phyloP scores from a whole-genome alignment of 2,888 invertebrate species.

The Lasioglossum lativentre region DNA sequence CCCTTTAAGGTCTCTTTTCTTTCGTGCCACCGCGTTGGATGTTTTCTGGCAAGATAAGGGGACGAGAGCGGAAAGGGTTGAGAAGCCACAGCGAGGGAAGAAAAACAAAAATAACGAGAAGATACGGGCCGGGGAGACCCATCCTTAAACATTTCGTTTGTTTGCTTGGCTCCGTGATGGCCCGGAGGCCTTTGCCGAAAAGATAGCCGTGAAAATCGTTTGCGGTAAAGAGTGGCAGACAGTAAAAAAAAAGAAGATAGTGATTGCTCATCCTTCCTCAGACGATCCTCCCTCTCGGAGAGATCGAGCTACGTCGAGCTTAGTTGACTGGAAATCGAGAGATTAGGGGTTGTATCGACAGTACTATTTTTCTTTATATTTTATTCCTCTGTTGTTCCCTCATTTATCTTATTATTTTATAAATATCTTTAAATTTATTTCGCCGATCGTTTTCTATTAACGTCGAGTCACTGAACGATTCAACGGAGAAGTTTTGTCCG shows the following conservation, averaged over 20 bases:
- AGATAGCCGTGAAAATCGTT: slow-evolving; percentile 42
- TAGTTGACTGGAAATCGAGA: slow-evolving; percentile 36
- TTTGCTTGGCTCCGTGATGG: slow-evolving; percentile 43
- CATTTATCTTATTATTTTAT: no score
- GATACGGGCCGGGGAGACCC: not conserved
- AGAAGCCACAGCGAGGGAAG: not conserved
- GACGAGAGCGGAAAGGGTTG: not conserved
- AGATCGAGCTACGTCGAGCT: not conserved
- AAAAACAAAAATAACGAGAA: slow-evolving; percentile 36
- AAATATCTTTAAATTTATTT: no score
- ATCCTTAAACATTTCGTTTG: slow-evolving; percentile 51
- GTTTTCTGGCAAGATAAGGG: not conserved
- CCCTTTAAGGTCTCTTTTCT: slow-evolving; percentile 45
- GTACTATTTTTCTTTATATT: not conserved
- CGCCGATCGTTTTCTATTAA: not conserved
- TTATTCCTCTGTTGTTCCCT: no score
- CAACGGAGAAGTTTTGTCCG: not conserved
- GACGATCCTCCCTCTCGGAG: not conserved
- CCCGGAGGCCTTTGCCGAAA: slow-evolving; percentile 18
- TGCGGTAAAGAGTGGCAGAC: not conserved
- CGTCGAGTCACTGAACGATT: not conserved
- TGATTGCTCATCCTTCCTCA: slow-evolving; percentile 13
- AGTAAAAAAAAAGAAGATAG: not conserved
- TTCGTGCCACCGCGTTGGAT: not conserved
- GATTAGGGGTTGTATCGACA: slow-evolving; percentile 16